phyloP scores from a whole-genome alignment of 1,140 invertebrate species.

The Chrysoperla carnea region DNA sequence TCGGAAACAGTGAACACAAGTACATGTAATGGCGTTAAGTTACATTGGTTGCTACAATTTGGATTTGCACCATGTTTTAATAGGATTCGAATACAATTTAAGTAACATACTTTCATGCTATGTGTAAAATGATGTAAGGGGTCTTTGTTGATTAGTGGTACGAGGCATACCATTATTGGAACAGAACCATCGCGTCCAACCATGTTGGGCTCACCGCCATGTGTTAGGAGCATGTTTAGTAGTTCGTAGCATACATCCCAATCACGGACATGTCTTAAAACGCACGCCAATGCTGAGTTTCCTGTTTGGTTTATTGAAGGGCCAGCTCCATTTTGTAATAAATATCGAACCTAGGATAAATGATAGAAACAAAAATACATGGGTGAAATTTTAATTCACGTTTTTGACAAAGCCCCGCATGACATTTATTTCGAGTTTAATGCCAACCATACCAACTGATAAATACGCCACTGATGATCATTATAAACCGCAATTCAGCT shows the following conservation, averaged over 20 bases:
- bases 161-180: constrained; percentile 53
- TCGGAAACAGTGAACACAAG: constrained; percentile 54
- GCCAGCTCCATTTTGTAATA: constrained; percentile 43
- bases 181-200: constrained; percentile 52
- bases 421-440: too few relatives aligned
- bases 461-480: too few relatives aligned
- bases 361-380: constrained; percentile 6
- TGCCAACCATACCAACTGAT: too few relatives aligned
- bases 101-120: constrained; percentile 55
- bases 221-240: constrained; percentile 47
- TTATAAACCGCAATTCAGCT: too few relatives aligned
- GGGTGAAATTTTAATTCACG: too few relatives aligned
- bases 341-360: constrained; percentile 19
- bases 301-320: constrained; percentile 50
- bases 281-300: constrained; percentile 51
- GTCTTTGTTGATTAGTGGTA: constrained; percentile 58
- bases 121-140: constrained; percentile 55
- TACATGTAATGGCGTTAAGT: constrained; percentile 52
- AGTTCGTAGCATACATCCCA: constrained; percentile 60
- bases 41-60: constrained; percentile 49
- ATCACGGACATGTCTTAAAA: constrained; percentile 51
- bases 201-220: constrained; percentile 49
- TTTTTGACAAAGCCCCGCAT: too few relatives aligned
- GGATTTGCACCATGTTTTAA: constrained; percentile 52
- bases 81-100: constrained; percentile 52